Base-by-base conservation (phyloP, 2,113 vertebrate genomes). In the Macroglossus sobrinus region DNA sequence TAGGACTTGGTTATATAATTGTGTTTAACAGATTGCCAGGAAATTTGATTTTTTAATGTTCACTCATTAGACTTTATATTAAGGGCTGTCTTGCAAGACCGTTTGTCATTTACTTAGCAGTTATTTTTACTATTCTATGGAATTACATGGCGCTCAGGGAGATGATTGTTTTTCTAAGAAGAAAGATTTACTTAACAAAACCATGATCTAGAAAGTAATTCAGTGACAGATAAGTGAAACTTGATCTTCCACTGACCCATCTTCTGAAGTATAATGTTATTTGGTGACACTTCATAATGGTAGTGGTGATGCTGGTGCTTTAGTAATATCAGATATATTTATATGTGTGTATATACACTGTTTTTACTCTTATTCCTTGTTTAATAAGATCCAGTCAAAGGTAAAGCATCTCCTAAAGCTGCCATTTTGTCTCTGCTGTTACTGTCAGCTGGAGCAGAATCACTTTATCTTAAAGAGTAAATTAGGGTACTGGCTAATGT, bases 121-220 rank as follows among this genome's bases (percentile, higher is more conserved):
- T 47, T 94, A 78, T 71, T 94, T 78, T 86, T 94, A 13, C 26
- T 92, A 61, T 84, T 75, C 64, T 81, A 0, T 89, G 38, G 24
- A 85, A 76, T 30, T 75, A 30, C 4, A 13, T 72, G n/a, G 59
- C 71, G 22, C 45, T 94, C 53, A 33, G 50, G 66, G 19, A 92
- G 79, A 72, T 91, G 47, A 85, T 90, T 96, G 35, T 90, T 95
- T 97, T 91, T 87, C 19, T 3, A 91, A 71, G 66, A 76, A 90
- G n/a, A 69, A 85, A 84, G 9, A 50, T 86, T 68, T 59, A n/a
- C 38, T 88, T 79, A 89, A 86, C 76, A 78, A 89, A 93, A 74
- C 24, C 30, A 47, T 80, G 38, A 28, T 24, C 12, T 53, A 47
- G 81, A 88, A 87, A 74, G 33, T 88, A 35, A 92, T 87, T 74